Conservation (phyloP, 35 echinoderm and acorn worm genomes). For the Hemicentrotus pulcherrimus region DNA sequence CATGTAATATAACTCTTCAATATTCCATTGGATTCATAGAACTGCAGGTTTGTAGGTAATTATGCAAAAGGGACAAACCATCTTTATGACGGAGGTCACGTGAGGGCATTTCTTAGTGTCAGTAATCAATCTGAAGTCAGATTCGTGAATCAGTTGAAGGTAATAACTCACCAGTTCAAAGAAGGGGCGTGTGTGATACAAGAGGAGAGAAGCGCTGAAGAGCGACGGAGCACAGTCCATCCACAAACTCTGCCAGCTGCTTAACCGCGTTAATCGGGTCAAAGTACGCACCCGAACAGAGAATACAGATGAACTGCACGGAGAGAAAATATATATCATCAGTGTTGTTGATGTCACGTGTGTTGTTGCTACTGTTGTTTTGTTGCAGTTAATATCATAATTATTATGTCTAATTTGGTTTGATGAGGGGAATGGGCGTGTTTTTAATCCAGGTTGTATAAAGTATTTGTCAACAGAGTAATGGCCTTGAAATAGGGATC, state of each 20-base stretch:
- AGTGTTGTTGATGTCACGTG: not conserved
- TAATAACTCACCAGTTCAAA: slow-evolving; percentile 89
- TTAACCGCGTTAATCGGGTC: slow-evolving; percentile 67
- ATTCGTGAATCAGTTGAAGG: not conserved
- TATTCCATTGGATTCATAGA: too few relatives aligned
- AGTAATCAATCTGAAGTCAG: not conserved
- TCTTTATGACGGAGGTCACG: too few relatives aligned
- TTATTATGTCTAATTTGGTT: too few relatives aligned
- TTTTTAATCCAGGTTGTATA: too few relatives aligned
- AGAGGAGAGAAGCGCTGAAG: slow-evolving; percentile 59
- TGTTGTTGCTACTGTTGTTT: too few relatives aligned
- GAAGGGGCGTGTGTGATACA: slow-evolving; percentile 81
- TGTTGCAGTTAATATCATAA: too few relatives aligned
- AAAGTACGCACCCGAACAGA: slow-evolving; percentile 58
- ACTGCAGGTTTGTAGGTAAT: too few relatives aligned
- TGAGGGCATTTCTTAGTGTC: not conserved
- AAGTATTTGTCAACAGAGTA: too few relatives aligned
- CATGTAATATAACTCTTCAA: too few relatives aligned
- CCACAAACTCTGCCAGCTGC: slow-evolving; percentile 68
- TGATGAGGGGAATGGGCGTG: too few relatives aligned
- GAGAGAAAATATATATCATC: not conserved
- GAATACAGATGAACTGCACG: slow-evolving; percentile 35
- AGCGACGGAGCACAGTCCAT: slow-evolving; percentile 65
- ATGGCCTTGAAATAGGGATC: too few relatives aligned
- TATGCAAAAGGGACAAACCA: too few relatives aligned